A percentile compares a stretch with the other conserved stretches of the same genome.
These are phyloP conservation scores for Sebastes variabilis DNA, from an alignment of 2,797 vertebrate genomes.

Conservation along the genomic window DNA sequence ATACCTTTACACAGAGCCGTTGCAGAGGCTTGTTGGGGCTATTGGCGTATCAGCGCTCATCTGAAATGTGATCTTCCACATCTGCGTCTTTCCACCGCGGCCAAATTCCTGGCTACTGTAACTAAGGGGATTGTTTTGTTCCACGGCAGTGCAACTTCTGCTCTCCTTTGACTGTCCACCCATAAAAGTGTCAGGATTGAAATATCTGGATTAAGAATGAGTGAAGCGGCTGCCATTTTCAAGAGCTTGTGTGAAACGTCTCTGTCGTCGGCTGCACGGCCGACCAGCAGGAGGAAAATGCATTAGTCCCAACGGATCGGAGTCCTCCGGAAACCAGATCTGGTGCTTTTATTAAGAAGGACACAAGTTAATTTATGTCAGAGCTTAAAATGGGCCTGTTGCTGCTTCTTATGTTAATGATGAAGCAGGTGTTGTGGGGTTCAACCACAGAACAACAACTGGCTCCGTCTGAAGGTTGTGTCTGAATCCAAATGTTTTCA, in stretches of 20 bases:
- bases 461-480: slow-evolving; percentile 17
- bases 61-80: slow-evolving; percentile 83
- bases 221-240: slow-evolving; percentile 70
- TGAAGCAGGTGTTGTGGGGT: slow-evolving; percentile 75
- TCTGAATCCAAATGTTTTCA: slow-evolving; percentile 17
- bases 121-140: slow-evolving; percentile 74
- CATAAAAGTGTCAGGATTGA: slow-evolving; percentile 84
- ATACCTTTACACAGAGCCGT: slow-evolving; percentile 53
- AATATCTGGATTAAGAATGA: slow-evolving; percentile 79
- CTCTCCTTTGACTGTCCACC: slow-evolving; percentile 74
- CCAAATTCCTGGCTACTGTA: slow-evolving; percentile 78
- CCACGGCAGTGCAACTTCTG: slow-evolving; percentile 66
- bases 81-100: slow-evolving; percentile 72
- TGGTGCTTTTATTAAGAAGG: slow-evolving; percentile 75
- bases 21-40: slow-evolving; percentile 72
- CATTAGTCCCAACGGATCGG: slow-evolving; percentile 75
- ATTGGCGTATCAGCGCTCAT: slow-evolving; percentile 59
- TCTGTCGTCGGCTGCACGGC: slow-evolving; percentile 46
- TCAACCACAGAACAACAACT: slow-evolving; percentile 44
- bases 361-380: slow-evolving; percentile 82
- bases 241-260: slow-evolving; percentile 66
- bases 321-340: slow-evolving; percentile 80
- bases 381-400: slow-evolving; percentile 75
- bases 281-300: slow-evolving; percentile 81
- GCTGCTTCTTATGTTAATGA: slow-evolving; percentile 64